Evolutionary conservation across 2,888 invertebrate genomes (phyloP), one percentile per base, ranked within the genome.

Genomic region (Eupithecia subfuscata): DNA sequence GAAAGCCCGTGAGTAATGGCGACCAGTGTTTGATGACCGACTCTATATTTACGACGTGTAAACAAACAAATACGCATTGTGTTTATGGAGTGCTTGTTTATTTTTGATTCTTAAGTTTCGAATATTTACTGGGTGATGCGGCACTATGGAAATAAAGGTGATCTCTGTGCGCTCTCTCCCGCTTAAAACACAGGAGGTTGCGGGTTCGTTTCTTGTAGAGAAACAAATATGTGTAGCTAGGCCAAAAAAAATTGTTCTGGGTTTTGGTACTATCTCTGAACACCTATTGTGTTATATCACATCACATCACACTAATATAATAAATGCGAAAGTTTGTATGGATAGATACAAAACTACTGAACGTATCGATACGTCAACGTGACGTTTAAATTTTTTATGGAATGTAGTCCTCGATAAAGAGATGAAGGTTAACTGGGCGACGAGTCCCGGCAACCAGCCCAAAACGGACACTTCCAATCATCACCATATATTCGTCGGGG

Each of bases 361-460:
- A n/a, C n/a, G n/a, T n/a, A n/a, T n/a, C n/a, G n/a, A n/a, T n/a
- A n/a, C n/a, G n/a, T n/a, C n/a, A n/a, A n/a, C n/a, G n/a, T n/a
- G n/a, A n/a, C n/a, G n/a, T n/a, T n/a, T n/a, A n/a, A n/a, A n/a
- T n/a, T n/a, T n/a, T n/a, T n/a, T n/a, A n/a, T n/a, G n/a, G n/a
- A n/a, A n/a, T n/a, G 96, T 97, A 91, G 99, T 99, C 95, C 96
- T 99, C 89, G 99, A 99, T 83, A 98, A 98, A 96, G 99, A 99
- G 96, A 99, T 99, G 97, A 99, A 99, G 97, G 99, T 99, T 92
- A 99, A 99, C 96, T 99, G 99, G 99, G 99, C 99, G 87, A 99
- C 99, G 84, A 99, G 99, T 95, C 99, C 99, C 86, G 99, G 99
- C 89, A 99, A 98, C 95, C 98, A 98, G 93, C 98, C 98, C 85